phyloP scores from a whole-genome alignment of 2,797 vertebrate species.

The Cryptoblepharus egeriae region DNA sequence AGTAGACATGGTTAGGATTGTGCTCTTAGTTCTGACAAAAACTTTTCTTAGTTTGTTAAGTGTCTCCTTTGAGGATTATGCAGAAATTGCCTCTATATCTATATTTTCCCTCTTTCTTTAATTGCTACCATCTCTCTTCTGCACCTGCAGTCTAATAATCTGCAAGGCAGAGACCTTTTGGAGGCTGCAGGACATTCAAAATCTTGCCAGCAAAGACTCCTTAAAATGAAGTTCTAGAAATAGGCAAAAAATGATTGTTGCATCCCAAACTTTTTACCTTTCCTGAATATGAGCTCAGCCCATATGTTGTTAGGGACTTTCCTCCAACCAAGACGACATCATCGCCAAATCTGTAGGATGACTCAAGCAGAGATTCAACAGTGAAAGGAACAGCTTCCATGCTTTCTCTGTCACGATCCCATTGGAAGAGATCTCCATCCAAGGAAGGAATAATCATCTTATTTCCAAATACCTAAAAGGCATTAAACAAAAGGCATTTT shows the following conservation, averaged over 20 bases:
- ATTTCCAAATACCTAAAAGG: conserved; percentile 91
- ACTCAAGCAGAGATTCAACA: conserved; percentile 95
- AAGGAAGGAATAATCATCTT: conserved; percentile 98
- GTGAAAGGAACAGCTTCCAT: conserved; percentile 99
- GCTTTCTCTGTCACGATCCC: conserved; percentile 95
- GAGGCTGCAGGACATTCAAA: too few species aligned
- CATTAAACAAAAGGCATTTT: conserved; percentile 4
- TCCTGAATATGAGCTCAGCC: conserved; percentile 91
- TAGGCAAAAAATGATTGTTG: not conserved
- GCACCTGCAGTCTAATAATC: too few species aligned
- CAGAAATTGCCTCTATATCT: not conserved
- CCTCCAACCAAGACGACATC: conserved; percentile 96
- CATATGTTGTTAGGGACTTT: conserved; percentile 94
- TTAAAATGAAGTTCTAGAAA: not conserved
- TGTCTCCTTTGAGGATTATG: not conserved
- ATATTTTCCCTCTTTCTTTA: not conserved
- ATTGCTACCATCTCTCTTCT: too few species aligned
- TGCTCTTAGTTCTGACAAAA: not conserved
- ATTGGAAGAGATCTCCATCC: conserved; percentile 97
- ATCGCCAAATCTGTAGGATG: conserved; percentile 94
- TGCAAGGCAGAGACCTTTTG: too few species aligned
- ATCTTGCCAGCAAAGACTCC: too few species aligned
- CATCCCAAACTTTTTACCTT: conserved; percentile 81
- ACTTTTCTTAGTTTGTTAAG: not conserved
- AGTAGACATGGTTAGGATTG: too few species aligned